Base-by-base conservation (phyloP, 1,140 invertebrate species). In the Aethina tumida region DNA sequence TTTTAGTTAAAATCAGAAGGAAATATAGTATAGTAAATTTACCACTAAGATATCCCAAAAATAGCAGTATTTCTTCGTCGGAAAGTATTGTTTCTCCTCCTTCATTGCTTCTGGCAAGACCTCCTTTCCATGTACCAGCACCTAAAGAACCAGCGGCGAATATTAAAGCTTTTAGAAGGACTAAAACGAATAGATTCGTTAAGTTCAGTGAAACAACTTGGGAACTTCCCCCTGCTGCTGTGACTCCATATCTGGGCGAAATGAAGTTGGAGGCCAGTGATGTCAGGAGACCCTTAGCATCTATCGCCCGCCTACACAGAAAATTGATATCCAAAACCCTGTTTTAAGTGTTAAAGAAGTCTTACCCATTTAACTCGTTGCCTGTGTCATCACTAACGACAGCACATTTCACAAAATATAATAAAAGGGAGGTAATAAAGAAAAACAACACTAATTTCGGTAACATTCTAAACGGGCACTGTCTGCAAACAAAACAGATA, bases 131-230 rank as follows among this genome's bases (percentile, higher is more conserved):
- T 18, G 70, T 69, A 5, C 75, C 74, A 2, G 74, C 71, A n/a
- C 79, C 80, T 43, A 84, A 67, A 50, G 81, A 76, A 0, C 82
- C 81, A 17, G 83, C 82, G 2, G 83, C 81, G 32, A 86, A 75
- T 18, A 89, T 79, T 0, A 89, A 63, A 0, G 81, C 81, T 65
- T 89, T 89, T 17, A 91, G 66, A 3, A 90, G 69, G 17, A 89
- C 64, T 12, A 89, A 66, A 29, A 89, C 74, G 18, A 89, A 62
- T 39, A 89, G 61, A 58, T 88, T 89, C 0, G 84, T 86, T 15
- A 89, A 58, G 60, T 89, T 89, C 13, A 89, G 57, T 47, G 84
- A 89, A 5, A 89, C 67, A 1, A 90, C 79, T 77, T 85, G 62
- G 3, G 53, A 58, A 25, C 44, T 46, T 35, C 53, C 55, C 6